These are phyloP conservation scores for Epirrhoe alternata DNA, from an alignment of 2,888 invertebrate species.

Conservation along the genomic window DNA sequence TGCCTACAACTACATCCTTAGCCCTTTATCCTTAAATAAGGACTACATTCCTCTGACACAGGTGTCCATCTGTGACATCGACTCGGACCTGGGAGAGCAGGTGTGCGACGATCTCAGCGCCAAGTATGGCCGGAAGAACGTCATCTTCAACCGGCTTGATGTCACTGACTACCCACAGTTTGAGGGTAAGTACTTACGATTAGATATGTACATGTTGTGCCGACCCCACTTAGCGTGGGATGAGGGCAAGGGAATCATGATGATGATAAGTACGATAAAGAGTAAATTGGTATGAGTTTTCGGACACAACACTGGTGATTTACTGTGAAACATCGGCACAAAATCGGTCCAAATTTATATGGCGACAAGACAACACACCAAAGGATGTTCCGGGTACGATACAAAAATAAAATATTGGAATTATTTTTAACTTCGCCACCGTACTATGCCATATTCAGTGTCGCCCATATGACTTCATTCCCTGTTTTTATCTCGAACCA, in stretches of 20 bases:
- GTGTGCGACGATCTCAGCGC: conserved; percentile 86
- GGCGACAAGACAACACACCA: neutral
- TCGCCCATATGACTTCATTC: too few species aligned
- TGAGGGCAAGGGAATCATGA: too few species aligned
- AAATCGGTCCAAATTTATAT: neutral
- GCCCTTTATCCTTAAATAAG: neutral
- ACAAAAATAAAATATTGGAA: conserved; percentile 21
- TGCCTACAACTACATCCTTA: neutral
- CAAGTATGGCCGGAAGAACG: conserved; percentile 88
- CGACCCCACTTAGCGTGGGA: too few species aligned
- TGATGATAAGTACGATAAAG: too few species aligned
- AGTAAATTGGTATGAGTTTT: too few species aligned
- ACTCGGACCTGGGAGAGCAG: conserved; percentile 88
- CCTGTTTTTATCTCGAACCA: too few species aligned
- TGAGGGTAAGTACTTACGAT: conserved; percentile 82
- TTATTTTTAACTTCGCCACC: conserved; percentile 37
- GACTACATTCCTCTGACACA: conserved; percentile 52
- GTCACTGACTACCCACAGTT: conserved; percentile 92
- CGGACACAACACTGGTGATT: too few species aligned
- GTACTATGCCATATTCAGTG: too few species aligned
- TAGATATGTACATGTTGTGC: too few species aligned
- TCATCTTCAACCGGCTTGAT: conserved; percentile 90
- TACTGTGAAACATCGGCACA: neutral
- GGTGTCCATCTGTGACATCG: conserved; percentile 91
- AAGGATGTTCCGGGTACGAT: conserved; percentile 23